Percentiles rank a stretch among this genome's conserved stretches.
phyloP scores from a whole-genome alignment of 2,797 vertebrate species.

The Tokudaia tokunoshimensis region DNA sequence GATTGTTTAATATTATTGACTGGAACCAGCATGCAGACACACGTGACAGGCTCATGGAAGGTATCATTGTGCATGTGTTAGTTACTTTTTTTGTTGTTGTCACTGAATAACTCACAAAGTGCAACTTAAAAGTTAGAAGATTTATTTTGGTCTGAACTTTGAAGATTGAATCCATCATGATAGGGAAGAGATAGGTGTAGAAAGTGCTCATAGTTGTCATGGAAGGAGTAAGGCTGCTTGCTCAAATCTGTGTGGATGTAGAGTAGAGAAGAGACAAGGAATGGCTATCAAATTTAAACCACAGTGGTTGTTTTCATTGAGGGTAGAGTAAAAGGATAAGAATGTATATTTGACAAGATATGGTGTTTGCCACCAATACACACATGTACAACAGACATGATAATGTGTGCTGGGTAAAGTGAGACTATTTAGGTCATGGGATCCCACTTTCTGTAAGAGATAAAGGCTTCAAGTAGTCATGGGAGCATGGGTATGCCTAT shows the following conservation, averaged over 20 bases:
- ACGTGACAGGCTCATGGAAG: neutral
- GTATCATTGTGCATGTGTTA: neutral
- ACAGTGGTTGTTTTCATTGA: neutral
- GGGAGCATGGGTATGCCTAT: neutral
- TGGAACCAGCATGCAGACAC: neutral
- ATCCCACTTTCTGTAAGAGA: neutral
- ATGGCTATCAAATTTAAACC: neutral
- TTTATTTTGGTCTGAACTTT: neutral
- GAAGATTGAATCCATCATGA: neutral
- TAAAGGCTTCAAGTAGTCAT: neutral
- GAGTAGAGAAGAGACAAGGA: neutral
- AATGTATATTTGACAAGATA: neutral
- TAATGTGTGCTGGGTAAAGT: neutral
- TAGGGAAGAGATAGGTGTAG: neutral
- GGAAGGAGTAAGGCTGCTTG: neutral
- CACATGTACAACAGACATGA: neutral
- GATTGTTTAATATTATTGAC: neutral
- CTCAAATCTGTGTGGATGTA: neutral
- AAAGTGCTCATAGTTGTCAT: neutral
- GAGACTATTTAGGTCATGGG: neutral
- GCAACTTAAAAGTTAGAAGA: neutral
- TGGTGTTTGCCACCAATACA: neutral
- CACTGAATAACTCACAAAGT: neutral
- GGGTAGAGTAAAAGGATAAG: neutral
- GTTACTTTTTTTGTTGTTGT: neutral